These are phyloP conservation scores for Malaclemys terrapin DNA, from an alignment of 2,113 vertebrate genomes.

Conservation along the genomic window DNA sequence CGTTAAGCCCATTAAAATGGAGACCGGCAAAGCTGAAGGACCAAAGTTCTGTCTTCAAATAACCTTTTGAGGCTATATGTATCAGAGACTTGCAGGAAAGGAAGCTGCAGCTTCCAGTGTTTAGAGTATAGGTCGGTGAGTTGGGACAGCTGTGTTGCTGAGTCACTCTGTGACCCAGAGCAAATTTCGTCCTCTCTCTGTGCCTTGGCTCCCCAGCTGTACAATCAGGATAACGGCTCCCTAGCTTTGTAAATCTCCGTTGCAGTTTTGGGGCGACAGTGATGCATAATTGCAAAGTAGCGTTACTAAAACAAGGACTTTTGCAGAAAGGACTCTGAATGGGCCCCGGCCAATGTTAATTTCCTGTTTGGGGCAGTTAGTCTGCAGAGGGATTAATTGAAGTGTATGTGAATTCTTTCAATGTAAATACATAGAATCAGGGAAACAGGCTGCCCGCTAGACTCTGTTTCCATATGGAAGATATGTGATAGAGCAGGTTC, in stretches of 20 bases:
- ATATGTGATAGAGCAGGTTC: not conserved
- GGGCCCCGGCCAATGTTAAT: not conserved
- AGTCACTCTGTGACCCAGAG: not conserved
- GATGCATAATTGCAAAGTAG: not conserved
- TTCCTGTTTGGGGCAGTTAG: constrained; percentile 57
- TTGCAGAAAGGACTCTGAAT: not conserved
- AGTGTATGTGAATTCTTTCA: not conserved
- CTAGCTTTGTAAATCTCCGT: too few species aligned
- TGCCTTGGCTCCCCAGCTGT: not conserved
- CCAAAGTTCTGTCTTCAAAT: not conserved
- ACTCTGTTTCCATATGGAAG: not conserved
- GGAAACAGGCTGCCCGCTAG: constrained; percentile 22
- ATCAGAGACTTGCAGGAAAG: not conserved
- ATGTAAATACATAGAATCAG: not conserved
- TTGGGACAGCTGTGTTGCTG: not conserved
- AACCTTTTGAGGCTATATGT: not conserved
- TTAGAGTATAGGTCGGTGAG: not conserved
- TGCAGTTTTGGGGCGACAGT: not conserved
- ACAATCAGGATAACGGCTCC: not conserved
- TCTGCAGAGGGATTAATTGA: constrained; percentile 56
- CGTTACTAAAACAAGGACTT: not conserved
- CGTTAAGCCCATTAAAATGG: not conserved
- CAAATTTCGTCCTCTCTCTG: not conserved
- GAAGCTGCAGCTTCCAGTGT: not conserved
- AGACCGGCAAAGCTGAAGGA: not conserved